phyloP scores from a whole-genome alignment of 1,140 invertebrate species.

The Nebria ingens region DNA sequence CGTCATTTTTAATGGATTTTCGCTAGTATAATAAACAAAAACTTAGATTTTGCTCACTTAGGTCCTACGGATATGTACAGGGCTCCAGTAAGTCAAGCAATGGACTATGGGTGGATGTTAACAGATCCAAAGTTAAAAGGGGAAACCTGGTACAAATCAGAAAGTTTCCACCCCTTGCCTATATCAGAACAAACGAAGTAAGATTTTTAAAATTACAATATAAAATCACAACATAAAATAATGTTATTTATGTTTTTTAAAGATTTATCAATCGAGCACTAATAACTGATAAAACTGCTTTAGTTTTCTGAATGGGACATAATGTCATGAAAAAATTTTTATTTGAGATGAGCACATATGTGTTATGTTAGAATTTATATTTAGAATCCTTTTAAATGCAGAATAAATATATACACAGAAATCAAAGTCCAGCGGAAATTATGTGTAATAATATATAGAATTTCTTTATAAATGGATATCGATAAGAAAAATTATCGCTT shows the following conservation, averaged over 20 bases:
- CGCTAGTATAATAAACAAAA: too few relatives aligned
- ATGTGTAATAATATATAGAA: too few relatives aligned
- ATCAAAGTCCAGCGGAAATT: too few relatives aligned
- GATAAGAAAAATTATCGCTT: too few relatives aligned
- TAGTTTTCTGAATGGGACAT: too few relatives aligned
- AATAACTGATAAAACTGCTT: constrained; percentile 18
- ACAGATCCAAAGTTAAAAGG: constrained; percentile 18
- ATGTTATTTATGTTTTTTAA: constrained; percentile 3
- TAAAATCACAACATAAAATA: not conserved
- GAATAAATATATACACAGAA: too few relatives aligned
- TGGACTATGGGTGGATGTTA: constrained; percentile 25
- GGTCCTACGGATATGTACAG: constrained; percentile 26
- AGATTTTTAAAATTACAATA: not conserved
- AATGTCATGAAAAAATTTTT: too few relatives aligned
- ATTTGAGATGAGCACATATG: too few relatives aligned
- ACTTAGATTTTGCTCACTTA: constrained; percentile 7
- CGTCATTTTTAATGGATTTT: too few relatives aligned
- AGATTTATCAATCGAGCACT: constrained; percentile 18
- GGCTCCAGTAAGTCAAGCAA: constrained; percentile 21
- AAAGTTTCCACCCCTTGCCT: constrained; percentile 11
- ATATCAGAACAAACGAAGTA: constrained; percentile 3
- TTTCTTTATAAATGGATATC: too few relatives aligned
- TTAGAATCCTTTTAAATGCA: too few relatives aligned
- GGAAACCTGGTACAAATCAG: constrained; percentile 20
- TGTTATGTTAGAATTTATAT: too few relatives aligned